Evolutionary conservation across 1,140 invertebrate species (phyloP), one percentile per base, ranked within the genome.

Genomic region (Drosophila rhopaloa): DNA sequence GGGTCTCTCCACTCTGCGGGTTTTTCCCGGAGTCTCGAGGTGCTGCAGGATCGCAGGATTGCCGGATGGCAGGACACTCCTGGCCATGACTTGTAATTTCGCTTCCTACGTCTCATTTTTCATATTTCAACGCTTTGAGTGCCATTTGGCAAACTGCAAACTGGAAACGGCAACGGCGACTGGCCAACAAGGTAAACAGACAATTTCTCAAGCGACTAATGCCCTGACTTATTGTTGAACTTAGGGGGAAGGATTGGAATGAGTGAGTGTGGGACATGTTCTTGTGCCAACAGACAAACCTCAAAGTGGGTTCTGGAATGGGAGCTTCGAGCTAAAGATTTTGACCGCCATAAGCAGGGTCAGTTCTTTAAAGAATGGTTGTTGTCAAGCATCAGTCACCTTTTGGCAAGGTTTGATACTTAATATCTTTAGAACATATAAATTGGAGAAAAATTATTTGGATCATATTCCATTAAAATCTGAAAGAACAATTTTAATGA

Each of bases 141-240:
- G 83, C 83, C 83, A 86, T 86, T 86, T 86, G 81, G 81, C 79
- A 81, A 76, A 76, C 60, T 62, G 50, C 54, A 71, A 68, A 38
- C 63, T 44, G 53, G 56, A 68, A 65, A 57, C 68, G 51, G 74
- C 51, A 60, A 78, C 54, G 67, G 61, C 65, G 65, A 62, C 67
- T 76, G 74, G 62, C 81, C 81, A 85, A 85, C 83, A 86, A 86
- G 83, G 83, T 86, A 86, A 86, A 88, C 79, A 86, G 83, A 86
- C 83, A 86, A 86, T 86, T 86, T 86, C 83, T 86, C 83, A 86
- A 88, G 76, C 83, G 84, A 76, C 84, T 86, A 86, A 86, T 86
- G 84, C 83, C 63, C 50, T 86, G 83, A 88, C 79, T 86, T 86
- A 88, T 86, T 86, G 84, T 88, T 73, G 54, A 76, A 88, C 38